phyloP scores from a whole-genome alignment of 1,140 invertebrate species.

The Camponotus pennsylvanicus region DNA sequence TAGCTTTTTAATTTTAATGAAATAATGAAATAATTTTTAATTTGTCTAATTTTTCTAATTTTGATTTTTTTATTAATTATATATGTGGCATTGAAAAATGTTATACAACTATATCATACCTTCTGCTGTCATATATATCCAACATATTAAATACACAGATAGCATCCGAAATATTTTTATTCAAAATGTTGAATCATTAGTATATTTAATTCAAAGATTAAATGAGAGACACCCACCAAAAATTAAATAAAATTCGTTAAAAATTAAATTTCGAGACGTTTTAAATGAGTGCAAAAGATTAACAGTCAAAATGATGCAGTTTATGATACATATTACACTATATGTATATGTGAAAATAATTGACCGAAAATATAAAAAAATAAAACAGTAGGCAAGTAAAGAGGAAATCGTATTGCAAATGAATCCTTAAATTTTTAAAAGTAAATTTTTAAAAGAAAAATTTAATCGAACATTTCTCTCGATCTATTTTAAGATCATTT shows the following conservation, averaged over 20 bases:
- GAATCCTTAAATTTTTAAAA: no score
- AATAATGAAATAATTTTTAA: not conserved
- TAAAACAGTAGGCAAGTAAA: no score
- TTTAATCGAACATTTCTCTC: no score
- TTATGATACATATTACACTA: not conserved
- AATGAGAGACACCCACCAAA: conserved; percentile 7
- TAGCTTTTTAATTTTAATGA: not conserved
- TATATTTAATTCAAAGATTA: conserved; percentile 17
- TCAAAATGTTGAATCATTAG: not conserved
- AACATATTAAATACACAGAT: not conserved
- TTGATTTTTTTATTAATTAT: not conserved
- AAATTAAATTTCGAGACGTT: not conserved
- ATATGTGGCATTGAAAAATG: not conserved
- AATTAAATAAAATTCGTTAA: conserved; percentile 17
- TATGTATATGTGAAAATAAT: not conserved
- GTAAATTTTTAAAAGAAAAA: no score
- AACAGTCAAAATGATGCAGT: not conserved
- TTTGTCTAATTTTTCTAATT: not conserved
- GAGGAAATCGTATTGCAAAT: no score
- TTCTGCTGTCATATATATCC: not conserved
- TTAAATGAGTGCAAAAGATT: not conserved
- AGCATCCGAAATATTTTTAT: conserved; percentile 10
- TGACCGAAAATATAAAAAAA: no score
- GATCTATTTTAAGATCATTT: no score
- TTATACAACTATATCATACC: not conserved